A percentile compares a stretch with the other conserved stretches of the same genome.
Evolutionary conservation across 2,113 vertebrate species (phyloP).

Genomic region (Recurvirostra avosetta): DNA sequence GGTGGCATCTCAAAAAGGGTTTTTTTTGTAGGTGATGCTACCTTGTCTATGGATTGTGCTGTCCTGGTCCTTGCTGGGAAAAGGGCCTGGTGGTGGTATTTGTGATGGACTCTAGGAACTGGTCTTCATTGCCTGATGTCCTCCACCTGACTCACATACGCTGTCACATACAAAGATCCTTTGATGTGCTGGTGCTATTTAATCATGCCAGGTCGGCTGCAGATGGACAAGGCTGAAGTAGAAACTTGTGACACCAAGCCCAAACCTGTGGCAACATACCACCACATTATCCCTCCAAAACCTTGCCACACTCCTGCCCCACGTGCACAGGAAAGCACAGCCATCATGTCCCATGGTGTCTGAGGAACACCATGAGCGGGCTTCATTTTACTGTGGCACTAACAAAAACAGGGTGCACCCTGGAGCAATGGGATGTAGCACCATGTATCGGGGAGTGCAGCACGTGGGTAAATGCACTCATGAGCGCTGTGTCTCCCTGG

Average conservation of each 20-base stretch:
- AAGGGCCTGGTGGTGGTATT: background rate
- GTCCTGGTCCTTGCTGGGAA: background rate
- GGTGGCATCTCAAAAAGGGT: background rate
- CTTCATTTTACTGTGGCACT: background rate
- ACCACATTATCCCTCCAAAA: background rate
- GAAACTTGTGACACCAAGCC: background rate
- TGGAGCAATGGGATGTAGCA: background rate
- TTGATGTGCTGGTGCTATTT: background rate
- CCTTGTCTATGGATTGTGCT: background rate
- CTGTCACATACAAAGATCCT: background rate
- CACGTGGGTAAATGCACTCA: background rate
- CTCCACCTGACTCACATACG: background rate
- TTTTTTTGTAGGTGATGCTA: background rate
- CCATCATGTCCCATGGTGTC: no score
- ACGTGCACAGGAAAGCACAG: fast-evolving
- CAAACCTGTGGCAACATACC: background rate
- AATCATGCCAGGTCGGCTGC: background rate
- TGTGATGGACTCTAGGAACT: background rate
- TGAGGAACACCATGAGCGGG: background rate
- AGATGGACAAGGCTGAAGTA: background rate
- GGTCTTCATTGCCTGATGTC: background rate
- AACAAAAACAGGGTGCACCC: background rate
- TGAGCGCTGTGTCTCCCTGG: background rate
- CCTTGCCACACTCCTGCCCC: background rate
- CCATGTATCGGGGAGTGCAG: background rate